phyloP scores from a whole-genome alignment of 2,888 invertebrate species.

The Tuta absoluta region DNA sequence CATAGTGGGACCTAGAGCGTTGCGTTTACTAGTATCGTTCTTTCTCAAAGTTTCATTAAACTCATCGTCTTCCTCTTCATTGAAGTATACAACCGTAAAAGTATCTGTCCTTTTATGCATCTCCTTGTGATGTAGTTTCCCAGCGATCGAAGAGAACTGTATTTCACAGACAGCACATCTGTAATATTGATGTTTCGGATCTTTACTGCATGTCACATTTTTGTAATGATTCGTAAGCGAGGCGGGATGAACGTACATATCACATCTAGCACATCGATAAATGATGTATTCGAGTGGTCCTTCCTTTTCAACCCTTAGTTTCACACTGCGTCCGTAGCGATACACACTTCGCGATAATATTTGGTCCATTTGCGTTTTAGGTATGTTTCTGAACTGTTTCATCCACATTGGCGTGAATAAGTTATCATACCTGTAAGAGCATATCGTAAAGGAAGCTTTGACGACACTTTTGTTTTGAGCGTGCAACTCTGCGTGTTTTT shows the following conservation, averaged over 20 bases:
- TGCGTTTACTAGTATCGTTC: constrained; percentile 25
- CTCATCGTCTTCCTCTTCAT: constrained; percentile 30
- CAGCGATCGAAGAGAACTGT: not conserved
- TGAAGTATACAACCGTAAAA: constrained; percentile 40
- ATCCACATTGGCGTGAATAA: constrained; percentile 51
- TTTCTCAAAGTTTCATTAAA: constrained; percentile 33
- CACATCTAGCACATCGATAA: constrained; percentile 48
- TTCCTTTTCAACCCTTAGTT: constrained; percentile 43
- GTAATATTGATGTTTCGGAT: not conserved
- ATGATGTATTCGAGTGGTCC: constrained; percentile 46
- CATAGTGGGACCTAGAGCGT: not conserved
- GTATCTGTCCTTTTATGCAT: constrained; percentile 35
- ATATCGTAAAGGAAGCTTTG: constrained; percentile 46
- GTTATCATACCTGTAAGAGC: constrained; percentile 45
- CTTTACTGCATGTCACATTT: not conserved
- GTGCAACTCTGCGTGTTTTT: constrained; percentile 48
- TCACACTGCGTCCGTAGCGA: constrained; percentile 38
- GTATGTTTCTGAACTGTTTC: constrained; percentile 41
- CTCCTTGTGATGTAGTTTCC: constrained; percentile 34
- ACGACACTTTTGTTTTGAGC: constrained; percentile 33
- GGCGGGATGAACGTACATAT: constrained; percentile 32
- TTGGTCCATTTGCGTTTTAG: constrained; percentile 37
- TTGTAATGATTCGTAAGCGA: constrained; percentile 34
- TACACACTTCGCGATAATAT: constrained; percentile 50
- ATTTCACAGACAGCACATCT: not conserved